Conservation (phyloP, 2,113 vertebrate genomes). For the Heteronetta atricapilla region DNA sequence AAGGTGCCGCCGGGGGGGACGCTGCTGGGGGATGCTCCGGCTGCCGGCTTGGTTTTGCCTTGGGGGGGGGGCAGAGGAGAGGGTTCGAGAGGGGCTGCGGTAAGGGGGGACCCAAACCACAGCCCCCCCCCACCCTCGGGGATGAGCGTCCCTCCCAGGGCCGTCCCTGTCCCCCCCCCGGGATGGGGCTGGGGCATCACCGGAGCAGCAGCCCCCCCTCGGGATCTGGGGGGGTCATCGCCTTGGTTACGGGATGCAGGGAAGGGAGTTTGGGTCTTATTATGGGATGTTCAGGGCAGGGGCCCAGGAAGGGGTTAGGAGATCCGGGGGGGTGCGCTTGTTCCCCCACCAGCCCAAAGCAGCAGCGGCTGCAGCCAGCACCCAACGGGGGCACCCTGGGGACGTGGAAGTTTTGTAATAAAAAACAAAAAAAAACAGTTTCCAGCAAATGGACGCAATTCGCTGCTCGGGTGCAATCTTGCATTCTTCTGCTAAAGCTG, state of each 20-base stretch:
- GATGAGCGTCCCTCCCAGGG: not conserved
- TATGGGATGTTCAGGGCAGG: not conserved
- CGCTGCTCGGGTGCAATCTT: not conserved
- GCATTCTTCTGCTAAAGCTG: not conserved
- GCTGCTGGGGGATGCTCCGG: slow-evolving; percentile 36
- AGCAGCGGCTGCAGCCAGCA: not conserved
- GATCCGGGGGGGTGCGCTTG: no score
- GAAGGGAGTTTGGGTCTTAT: not conserved
- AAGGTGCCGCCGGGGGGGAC: slow-evolving; percentile 56
- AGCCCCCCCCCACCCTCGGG: fast-evolving
- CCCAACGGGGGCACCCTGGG: fast-evolving
- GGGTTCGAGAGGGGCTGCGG: not conserved
- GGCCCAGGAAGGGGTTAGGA: not conserved
- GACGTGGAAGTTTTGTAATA: no score
- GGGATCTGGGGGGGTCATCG: not conserved
- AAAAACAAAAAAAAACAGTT: no score
- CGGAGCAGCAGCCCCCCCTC: not conserved
- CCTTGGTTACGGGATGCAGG: not conserved
- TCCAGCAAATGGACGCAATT: not conserved
- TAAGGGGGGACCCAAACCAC: not conserved
- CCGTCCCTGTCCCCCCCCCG: not conserved
- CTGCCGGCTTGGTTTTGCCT: slow-evolving; percentile 66
- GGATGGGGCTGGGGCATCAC: not conserved
- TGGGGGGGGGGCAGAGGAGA: not conserved
- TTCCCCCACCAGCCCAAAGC: no score